These are phyloP conservation scores for Sisyra nigra DNA, from an alignment of 2,888 invertebrate genomes.

Conservation along the genomic window DNA sequence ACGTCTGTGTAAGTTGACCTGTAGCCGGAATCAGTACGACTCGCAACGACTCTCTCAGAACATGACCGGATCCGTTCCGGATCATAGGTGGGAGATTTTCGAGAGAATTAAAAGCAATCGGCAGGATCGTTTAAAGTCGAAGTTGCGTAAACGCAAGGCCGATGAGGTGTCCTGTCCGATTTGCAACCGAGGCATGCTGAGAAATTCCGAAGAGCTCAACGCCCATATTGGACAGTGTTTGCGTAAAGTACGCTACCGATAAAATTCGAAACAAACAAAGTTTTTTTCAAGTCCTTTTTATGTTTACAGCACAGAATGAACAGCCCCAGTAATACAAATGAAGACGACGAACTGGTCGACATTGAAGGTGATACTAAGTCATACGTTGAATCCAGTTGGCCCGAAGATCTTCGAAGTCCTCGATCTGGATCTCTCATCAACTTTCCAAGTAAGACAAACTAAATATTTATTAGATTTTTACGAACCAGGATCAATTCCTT, in stretches of 20 bases:
- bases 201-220: conserved; percentile 41
- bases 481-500: background rate
- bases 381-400: conserved; percentile 39
- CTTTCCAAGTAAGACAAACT: conserved; percentile 4
- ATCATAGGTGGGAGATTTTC: conserved; percentile 55
- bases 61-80: conserved; percentile 31
- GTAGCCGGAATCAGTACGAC: conserved; percentile 19
- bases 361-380: conserved; percentile 39
- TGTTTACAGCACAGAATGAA: conserved; percentile 13
- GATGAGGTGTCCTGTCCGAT: conserved; percentile 47
- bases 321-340: conserved; percentile 17
- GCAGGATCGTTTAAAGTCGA: conserved; percentile 46
- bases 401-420: conserved; percentile 22
- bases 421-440: conserved; percentile 1
- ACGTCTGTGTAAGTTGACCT: conserved; percentile 42
- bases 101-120: conserved; percentile 53
- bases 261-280: background rate
- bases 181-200: conserved; percentile 37
- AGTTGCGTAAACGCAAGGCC: conserved; percentile 46
- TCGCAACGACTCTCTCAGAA: conserved; percentile 29
- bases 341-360: conserved; percentile 54
- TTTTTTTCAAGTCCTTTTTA: background rate
- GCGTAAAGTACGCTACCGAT: conserved; percentile 32
- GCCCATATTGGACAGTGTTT: conserved; percentile 46
- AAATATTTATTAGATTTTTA: background rate